These are phyloP conservation scores for Tuberolachnus salignus DNA, from an alignment of 2,888 invertebrate species.

Conservation along the genomic window DNA sequence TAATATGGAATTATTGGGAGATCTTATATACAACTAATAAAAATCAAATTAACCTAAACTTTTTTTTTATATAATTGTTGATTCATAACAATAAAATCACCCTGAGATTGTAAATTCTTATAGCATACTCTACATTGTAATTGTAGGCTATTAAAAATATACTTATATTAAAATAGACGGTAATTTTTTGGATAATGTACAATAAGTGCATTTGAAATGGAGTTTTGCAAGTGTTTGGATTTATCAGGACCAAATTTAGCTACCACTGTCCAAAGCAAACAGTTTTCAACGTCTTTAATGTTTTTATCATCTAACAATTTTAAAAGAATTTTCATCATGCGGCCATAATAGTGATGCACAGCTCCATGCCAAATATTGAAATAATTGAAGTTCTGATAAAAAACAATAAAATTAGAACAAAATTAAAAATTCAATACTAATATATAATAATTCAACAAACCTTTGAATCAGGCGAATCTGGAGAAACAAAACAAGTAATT, in stretches of 20 bases:
- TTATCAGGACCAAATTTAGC: slow-evolving; percentile 17
- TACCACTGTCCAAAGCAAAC: slow-evolving; percentile 66
- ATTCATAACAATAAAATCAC: too few species aligned
- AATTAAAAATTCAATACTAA: slow-evolving; percentile 64
- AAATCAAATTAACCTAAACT: too few species aligned
- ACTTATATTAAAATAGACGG: slow-evolving; percentile 44
- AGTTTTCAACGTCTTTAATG: slow-evolving; percentile 74
- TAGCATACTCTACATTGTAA: not conserved
- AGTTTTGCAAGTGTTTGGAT: slow-evolving; percentile 19
- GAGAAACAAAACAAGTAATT: slow-evolving; percentile 32
- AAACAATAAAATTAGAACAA: slow-evolving; percentile 10
- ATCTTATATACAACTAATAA: too few species aligned
- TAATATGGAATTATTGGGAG: too few species aligned
- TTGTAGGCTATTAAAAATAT: not conserved
- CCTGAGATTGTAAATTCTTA: not conserved
- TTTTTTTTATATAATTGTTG: too few species aligned
- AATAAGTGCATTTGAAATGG: slow-evolving; percentile 42
- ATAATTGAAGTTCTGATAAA: slow-evolving; percentile 62
- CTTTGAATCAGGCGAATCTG: slow-evolving; percentile 69
- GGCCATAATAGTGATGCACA: slow-evolving; percentile 78
- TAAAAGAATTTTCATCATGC: slow-evolving; percentile 76
- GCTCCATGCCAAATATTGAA: slow-evolving; percentile 85
- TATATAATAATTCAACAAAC: slow-evolving; percentile 80
- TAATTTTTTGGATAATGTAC: slow-evolving; percentile 50
- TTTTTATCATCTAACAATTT: slow-evolving; percentile 84